Evolutionary conservation across 2,113 vertebrate genomes (phyloP), one percentile per base, ranked within the genome.

Genomic region (Chaenocephalus aceratus): DNA sequence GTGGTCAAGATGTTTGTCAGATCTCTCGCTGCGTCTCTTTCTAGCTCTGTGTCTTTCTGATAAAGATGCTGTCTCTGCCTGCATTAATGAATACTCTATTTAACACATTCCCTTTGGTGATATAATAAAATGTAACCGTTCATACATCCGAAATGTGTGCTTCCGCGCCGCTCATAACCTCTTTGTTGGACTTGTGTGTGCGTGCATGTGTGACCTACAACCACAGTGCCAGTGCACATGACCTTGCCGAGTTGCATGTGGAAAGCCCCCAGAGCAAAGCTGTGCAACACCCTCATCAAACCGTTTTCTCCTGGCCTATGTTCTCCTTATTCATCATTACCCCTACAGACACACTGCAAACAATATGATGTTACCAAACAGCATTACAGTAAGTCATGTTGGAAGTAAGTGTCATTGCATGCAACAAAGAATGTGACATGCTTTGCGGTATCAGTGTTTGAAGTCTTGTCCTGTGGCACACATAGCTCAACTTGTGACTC

Each of bases 1-100:
- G 90, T 90, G 93, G 91, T 91, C 89, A 90, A 92, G 85, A 91
- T 92, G 88, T 87, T 92, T 90, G 85, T 91, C 90, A 91, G 89
- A 89, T 93, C 88, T 89, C 75, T 79, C 58, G 61, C 73, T 78
- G 53, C 60, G 73, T 75, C 56, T 89, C 80, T 91, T 82, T 88
- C 82, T 77, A 83, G 77, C 78, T 83, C 54, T 80, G 41, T 51
- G 1, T 77, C 26, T 64, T 65, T 72, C 72, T 85, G 85, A 81
- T 86, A 56, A 67, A 64, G 4, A 23, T 58, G 61, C 59, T 26
- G 2, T 57, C 34, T 57, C 21, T 21, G 54, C 14, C 13, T 64
- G 30, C 65, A 30, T 52, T 30, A 15, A 68, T 41, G 2, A 74
- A 77, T 16, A 59, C 30, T 16, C 10, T 13, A 18, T 30, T 46